Percentiles rank a stretch among this genome's conserved stretches.
These are phyloP conservation scores for Agrotis exclamationis DNA, from an alignment of 2,888 invertebrate genomes.

Conservation along the genomic window DNA sequence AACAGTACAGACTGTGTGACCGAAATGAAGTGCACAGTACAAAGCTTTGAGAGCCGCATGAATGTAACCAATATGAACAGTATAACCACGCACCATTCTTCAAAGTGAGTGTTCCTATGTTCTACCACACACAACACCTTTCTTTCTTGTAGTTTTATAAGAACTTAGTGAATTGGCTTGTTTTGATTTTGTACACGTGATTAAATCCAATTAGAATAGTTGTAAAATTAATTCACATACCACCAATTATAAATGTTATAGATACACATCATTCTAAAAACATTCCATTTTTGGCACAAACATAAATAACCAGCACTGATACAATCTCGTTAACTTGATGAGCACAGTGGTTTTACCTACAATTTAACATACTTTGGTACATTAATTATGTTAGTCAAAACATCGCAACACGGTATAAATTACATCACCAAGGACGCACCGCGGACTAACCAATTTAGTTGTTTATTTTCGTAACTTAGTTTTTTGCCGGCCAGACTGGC, in stretches of 20 bases:
- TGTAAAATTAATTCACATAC: conserved; percentile 17
- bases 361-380: conserved; percentile 47
- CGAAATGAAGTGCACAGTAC: conserved; percentile 87
- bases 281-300: conserved; percentile 22
- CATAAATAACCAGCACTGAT: conserved; percentile 46
- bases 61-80: conserved; percentile 88
- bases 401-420: conserved; percentile 51
- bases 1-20: conserved; percentile 90
- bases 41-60: conserved; percentile 90
- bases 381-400: conserved; percentile 54
- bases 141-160: conserved; percentile 31
- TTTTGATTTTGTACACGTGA: conserved; percentile 36
- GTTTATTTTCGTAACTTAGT: conserved; percentile 60
- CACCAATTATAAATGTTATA: conserved; percentile 14
- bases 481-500: conserved; percentile 75
- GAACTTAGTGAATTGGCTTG: conserved; percentile 36
- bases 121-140: conserved; percentile 48
- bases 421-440: conserved; percentile 51
- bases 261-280: conserved; percentile 23
- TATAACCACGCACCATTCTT: conserved; percentile 84
- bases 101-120: conserved; percentile 84
- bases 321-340: conserved; percentile 36
- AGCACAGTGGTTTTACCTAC: conserved; percentile 33
- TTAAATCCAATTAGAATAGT: conserved; percentile 31
- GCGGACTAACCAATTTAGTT: conserved; percentile 38